phyloP scores from a whole-genome alignment of 2,797 vertebrate species.

The Pogonophryne albipinna region DNA sequence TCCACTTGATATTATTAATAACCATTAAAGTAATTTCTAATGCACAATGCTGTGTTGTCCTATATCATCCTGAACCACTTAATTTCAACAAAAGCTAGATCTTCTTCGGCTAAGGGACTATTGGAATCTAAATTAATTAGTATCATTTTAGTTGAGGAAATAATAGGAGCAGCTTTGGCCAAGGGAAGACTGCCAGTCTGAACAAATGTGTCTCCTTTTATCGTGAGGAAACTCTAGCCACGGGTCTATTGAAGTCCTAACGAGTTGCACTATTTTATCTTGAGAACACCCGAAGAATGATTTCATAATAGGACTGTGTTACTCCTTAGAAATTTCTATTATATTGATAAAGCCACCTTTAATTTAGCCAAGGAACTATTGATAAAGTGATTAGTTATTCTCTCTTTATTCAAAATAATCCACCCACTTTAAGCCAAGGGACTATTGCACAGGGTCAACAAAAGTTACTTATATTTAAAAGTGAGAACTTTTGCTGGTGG shows the following conservation, averaged over 20 bases:
- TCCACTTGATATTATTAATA: constrained; percentile 16
- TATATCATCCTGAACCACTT: constrained; percentile 23
- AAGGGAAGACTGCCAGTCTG: constrained; percentile 30
- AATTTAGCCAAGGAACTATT: constrained; percentile 46
- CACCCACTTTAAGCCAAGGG: constrained; percentile 15
- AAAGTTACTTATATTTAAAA: constrained; percentile 43
- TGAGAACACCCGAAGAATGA: constrained; percentile 39
- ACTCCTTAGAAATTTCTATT: constrained; percentile 49
- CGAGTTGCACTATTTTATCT: constrained; percentile 63
- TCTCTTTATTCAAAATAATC: constrained; percentile 29
- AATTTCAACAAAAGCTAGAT: constrained; percentile 30
- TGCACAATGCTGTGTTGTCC: constrained; percentile 12
- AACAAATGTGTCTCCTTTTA: constrained; percentile 66
- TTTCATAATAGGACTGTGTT: constrained; percentile 41
- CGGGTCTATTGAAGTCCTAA: constrained; percentile 55
- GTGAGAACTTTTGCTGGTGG: constrained; percentile 41
- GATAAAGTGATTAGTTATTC: constrained; percentile 52
- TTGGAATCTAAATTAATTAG: constrained; percentile 53
- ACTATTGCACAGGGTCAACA: constrained; percentile 41
- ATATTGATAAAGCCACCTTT: constrained; percentile 37
- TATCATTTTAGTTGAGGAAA: constrained; percentile 50
- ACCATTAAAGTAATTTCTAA: constrained; percentile 16
- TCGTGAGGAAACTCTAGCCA: constrained; percentile 42
- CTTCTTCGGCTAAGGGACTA: constrained; percentile 19
- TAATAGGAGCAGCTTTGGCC: constrained; percentile 43